Evolutionary conservation across 1,140 invertebrate species (phyloP), one percentile per base, ranked within the genome.

Genomic region (Sycophila sp.): DNA sequence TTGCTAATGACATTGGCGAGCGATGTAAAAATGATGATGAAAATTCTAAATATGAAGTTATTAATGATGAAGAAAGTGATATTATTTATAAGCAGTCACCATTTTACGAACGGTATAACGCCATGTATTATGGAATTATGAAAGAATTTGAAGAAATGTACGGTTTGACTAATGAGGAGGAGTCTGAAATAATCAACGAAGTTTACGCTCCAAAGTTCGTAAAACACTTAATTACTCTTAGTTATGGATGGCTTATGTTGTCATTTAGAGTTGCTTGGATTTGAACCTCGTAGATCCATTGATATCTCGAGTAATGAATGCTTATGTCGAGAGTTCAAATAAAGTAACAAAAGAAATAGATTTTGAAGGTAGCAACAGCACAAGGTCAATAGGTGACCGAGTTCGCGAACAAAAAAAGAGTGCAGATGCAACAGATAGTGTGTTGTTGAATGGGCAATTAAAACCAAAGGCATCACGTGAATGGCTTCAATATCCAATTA

Each of bases 261-360:
- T 32, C 8, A 10, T 60, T 7, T 60, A 40, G 58, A 60, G 58
- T 42, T 22, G 11, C 2, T 19, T 60, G 5, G 59, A 62, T 30
- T 5, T 62, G 4, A 19, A 47, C 19, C 11, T 62, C n/a, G 30
- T 47, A 10, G 26, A 45, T 32, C 36, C 19, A 3, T 22, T 26
- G 3, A 59, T 59, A 59, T 38, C 34, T 15, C 11, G 36, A n/a
- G 5, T 59, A 40, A 59, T 8, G 8, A 59, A 59, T 59, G 56
- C 34, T 13, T 59, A 24, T 5, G 36, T 59, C 15, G 56, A 59
- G 40, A 59, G 56, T 59, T 32, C 32, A 13, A 30, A 59, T 38
- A 38, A 22, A 59, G 36, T 38, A 2, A 59, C 26, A 0, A 59
- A 59, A 59, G 56, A 59, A 40, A 38, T 24, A 26, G 56, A 32